Base-by-base conservation (phyloP, 2,797 vertebrate genomes). In the Peromyscus nudipes region DNA sequence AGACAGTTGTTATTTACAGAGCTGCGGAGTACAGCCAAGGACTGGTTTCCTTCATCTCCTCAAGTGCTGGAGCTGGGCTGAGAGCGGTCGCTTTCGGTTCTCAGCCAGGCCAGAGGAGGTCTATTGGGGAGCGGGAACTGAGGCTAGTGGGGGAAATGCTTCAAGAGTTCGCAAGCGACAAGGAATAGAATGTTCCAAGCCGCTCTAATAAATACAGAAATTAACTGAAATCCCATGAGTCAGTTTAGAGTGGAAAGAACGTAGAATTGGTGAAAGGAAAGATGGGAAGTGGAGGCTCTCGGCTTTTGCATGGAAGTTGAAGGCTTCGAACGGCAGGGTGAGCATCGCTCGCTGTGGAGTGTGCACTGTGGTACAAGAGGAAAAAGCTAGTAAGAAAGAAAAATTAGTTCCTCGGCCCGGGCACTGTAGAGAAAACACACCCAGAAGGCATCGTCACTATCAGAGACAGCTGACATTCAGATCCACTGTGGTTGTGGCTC, bases 311-410 rank as follows among this genome's bases (percentile, higher is more conserved):
- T 23, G 80, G 43, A 90, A 67, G 31, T 12, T n/a, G 27, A 87
- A 34, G 37, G 34, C 6, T 64, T 60, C 64, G 6, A 6, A 0
- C 6, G 37, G 52, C 71, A 79, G 34, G 31, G 57, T 3, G 23
- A 52, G 13, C 43, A 0, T 43, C 13, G 7, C 16, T 16, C 73
- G 1, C 25, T 1, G 4, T 1, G 8, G 43, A 37, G 2, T 3
- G 40, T 55, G 25, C 4, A 14, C 67, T 40, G 7, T 0, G 7
- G 4, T 23, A 4, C 43, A 69, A 62, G 65, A 67, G 34, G 49
- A 92, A 25, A 57, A 62, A 23, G 27, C 1, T 2, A 21, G 31
- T 4, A 55, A 57, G 49, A 31, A 31, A 40, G 57, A 91, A 43
- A 83, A 60, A 17, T 73, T 52, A n/a, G 14, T 40, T 88, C 62